phyloP scores from a whole-genome alignment of 2,797 vertebrate genomes.

The Lagodon rhomboides region DNA sequence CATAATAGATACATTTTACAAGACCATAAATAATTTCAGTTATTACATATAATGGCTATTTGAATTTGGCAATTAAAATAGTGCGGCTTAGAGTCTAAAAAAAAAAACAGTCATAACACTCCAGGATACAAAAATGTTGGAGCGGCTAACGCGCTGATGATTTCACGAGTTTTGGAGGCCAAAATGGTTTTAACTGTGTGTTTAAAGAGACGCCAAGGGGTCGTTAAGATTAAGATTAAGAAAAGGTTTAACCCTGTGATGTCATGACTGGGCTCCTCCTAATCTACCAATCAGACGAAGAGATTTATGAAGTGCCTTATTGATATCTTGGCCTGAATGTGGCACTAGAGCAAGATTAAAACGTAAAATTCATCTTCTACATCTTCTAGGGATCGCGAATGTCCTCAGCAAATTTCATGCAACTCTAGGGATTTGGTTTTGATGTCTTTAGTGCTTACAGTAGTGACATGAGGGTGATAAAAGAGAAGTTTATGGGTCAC shows the following conservation, averaged over 20 bases:
- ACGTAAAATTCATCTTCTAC: neutral
- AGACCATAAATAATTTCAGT: slow-evolving; percentile 9
- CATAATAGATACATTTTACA: slow-evolving; percentile 16
- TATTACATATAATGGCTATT: neutral
- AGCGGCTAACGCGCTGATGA: neutral
- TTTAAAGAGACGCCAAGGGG: neutral
- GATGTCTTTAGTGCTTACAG: neutral
- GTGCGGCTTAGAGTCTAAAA: neutral
- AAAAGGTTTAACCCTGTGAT: neutral
- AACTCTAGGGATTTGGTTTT: neutral
- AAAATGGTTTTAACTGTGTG: neutral
- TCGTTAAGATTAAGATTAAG: neutral
- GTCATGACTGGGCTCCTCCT: neutral
- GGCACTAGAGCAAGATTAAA: neutral
- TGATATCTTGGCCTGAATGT: neutral
- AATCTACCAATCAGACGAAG: neutral
- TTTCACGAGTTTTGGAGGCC: neutral
- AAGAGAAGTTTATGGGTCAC: neutral
- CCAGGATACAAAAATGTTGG: neutral
- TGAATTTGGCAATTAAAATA: neutral
- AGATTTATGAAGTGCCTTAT: neutral
- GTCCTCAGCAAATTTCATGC: too few species aligned
- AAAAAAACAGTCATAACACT: neutral
- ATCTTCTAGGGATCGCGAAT: neutral
- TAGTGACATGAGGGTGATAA: neutral